Percentiles rank a stretch among this genome's conserved stretches.
phyloP scores from a whole-genome alignment of 2,113 vertebrate genomes.

The Erythrocercus mccallii region DNA sequence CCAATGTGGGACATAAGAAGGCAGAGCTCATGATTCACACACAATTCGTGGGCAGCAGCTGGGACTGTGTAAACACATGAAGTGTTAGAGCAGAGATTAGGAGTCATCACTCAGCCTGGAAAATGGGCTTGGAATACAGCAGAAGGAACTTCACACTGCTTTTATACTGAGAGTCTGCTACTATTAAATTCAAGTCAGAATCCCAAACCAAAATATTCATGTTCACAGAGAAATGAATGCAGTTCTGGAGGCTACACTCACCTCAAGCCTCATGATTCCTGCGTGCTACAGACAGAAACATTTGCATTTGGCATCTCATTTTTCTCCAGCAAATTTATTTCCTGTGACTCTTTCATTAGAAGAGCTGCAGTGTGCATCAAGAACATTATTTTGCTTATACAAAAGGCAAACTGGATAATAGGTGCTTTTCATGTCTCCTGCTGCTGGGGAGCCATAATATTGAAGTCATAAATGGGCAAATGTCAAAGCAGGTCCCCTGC shows the following conservation, averaged over 20 bases:
- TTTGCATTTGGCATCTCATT: conserved; percentile 8
- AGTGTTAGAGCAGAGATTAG: background rate
- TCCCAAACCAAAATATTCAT: background rate
- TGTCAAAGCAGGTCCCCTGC: conserved; percentile 42
- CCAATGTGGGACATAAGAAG: background rate
- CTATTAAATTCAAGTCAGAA: background rate
- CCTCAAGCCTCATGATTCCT: background rate
- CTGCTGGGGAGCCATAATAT: conserved; percentile 32
- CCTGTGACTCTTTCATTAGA: background rate
- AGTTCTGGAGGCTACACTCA: background rate
- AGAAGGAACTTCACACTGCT: background rate
- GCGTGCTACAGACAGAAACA: background rate
- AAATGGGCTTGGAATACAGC: background rate
- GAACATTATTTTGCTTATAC: background rate
- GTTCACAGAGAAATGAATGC: background rate
- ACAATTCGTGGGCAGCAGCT: background rate
- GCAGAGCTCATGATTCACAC: background rate
- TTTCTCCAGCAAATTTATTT: background rate
- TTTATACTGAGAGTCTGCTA: background rate
- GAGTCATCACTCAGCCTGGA: background rate
- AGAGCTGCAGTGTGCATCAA: background rate
- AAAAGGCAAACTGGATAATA: conserved; percentile 35
- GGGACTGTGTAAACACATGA: background rate
- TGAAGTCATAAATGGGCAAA: conserved; percentile 48
- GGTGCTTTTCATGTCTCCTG: conserved; percentile 3